A percentile compares a stretch with the other conserved stretches of the same genome.
Conservation (phyloP, 2,797 vertebrate species). For the Champsocephalus esox region DNA sequence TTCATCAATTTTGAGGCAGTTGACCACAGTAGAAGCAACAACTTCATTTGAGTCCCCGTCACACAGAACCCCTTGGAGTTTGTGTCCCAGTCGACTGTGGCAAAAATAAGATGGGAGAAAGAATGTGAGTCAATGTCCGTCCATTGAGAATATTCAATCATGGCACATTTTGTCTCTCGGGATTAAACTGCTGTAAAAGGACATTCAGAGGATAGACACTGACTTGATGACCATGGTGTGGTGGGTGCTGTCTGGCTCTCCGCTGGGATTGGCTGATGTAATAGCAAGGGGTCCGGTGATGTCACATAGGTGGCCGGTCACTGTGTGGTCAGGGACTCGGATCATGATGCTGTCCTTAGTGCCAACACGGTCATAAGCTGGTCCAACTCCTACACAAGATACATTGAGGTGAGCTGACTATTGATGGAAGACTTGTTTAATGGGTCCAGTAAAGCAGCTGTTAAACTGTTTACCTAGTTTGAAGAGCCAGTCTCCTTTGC, state of each 20-base stretch:
- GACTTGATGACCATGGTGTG: conserved; percentile 92
- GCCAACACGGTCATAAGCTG: conserved; percentile 89
- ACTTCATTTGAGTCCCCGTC: conserved; percentile 90
- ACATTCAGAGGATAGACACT: conserved; percentile 43
- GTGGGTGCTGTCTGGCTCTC: conserved; percentile 91
- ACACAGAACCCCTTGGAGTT: conserved; percentile 91
- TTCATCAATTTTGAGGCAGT: conserved; percentile 90
- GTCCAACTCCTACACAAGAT: conserved; percentile 85
- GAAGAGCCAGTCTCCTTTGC: conserved; percentile 91
- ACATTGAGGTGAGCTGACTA: neutral
- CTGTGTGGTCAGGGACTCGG: conserved; percentile 91
- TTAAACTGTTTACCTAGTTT: conserved; percentile 82
- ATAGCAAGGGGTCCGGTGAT: conserved; percentile 91
- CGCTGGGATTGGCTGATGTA: conserved; percentile 93
- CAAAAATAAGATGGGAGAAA: conserved; percentile 1
- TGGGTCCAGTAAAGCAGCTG: neutral
- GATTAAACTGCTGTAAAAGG: neutral
- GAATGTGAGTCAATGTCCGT: neutral
- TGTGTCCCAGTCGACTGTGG: conserved; percentile 88
- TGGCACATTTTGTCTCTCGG: neutral
- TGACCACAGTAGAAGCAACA: conserved; percentile 90
- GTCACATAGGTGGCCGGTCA: conserved; percentile 88
- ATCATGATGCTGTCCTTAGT: conserved; percentile 94
- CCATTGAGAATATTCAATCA: neutral
- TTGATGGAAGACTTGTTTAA: neutral